Conservation (phyloP, 2,888 invertebrate genomes). For the Eupithecia insigniata region DNA sequence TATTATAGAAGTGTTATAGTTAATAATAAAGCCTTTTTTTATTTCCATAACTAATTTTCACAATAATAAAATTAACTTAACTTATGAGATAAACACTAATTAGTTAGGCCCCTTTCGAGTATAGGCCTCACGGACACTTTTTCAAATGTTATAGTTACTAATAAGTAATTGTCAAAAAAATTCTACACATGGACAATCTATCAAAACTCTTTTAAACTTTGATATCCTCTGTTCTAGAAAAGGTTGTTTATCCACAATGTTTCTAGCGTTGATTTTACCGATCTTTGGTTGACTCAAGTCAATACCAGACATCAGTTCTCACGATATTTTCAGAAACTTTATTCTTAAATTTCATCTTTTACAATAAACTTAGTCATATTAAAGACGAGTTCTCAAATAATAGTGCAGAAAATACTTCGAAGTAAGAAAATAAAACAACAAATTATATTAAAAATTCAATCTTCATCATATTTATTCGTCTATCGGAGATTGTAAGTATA, state of each 20-base stretch:
- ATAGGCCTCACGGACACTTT: no score
- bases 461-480: neutral
- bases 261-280: neutral
- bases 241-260: neutral
- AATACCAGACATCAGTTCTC: no score
- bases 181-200: no score
- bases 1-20: no score
- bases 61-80: no score
- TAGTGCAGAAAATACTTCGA: neutral
- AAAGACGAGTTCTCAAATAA: neutral
- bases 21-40: no score
- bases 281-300: neutral
- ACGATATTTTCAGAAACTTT: neutral
- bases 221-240: neutral
- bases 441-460: conserved; percentile 11
- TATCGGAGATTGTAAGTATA: neutral
- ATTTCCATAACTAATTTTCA: no score
- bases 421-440: neutral
- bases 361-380: neutral
- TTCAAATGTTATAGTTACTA: no score
- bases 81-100: no score
- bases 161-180: no score
- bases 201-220: neutral
- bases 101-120: no score
- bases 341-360: neutral